Evolutionary conservation across 2,888 invertebrate genomes (phyloP).

Genomic region (Hesperia comma): DNA sequence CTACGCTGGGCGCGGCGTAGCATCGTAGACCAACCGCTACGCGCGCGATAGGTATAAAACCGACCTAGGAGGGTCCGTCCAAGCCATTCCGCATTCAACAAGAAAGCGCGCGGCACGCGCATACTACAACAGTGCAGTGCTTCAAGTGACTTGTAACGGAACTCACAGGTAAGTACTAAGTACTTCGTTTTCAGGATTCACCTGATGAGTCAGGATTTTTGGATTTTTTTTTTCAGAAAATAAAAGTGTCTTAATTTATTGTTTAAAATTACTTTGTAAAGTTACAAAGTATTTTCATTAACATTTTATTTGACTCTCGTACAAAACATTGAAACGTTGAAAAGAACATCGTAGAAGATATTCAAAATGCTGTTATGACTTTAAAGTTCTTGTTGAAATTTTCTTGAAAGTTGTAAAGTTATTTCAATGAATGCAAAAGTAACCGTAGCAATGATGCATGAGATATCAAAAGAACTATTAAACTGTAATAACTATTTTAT

Average conservation of each 20-base stretch:
- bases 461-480: too few relatives aligned
- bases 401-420: not conserved
- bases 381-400: not conserved
- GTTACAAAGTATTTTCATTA: too few relatives aligned
- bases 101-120: constrained; percentile 64
- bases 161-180: constrained; percentile 67
- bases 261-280: too few relatives aligned
- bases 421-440: too few relatives aligned
- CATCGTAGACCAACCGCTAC: constrained; percentile 66
- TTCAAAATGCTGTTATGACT: not conserved
- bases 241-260: too few relatives aligned
- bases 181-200: not conserved
- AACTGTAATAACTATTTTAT: too few relatives aligned
- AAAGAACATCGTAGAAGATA: too few relatives aligned
- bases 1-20: constrained; percentile 74
- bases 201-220: not conserved
- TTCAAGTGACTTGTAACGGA: constrained; percentile 55
- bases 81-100: constrained; percentile 66
- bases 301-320: too few relatives aligned
- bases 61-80: constrained; percentile 48
- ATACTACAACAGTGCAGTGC: constrained; percentile 51
- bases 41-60: constrained; percentile 63
- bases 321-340: too few relatives aligned
- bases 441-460: too few relatives aligned
- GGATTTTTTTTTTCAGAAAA: too few relatives aligned